These are phyloP conservation scores for Platycheirus rosarum DNA, from an alignment of 2,888 invertebrate species.

Conservation along the genomic window DNA sequence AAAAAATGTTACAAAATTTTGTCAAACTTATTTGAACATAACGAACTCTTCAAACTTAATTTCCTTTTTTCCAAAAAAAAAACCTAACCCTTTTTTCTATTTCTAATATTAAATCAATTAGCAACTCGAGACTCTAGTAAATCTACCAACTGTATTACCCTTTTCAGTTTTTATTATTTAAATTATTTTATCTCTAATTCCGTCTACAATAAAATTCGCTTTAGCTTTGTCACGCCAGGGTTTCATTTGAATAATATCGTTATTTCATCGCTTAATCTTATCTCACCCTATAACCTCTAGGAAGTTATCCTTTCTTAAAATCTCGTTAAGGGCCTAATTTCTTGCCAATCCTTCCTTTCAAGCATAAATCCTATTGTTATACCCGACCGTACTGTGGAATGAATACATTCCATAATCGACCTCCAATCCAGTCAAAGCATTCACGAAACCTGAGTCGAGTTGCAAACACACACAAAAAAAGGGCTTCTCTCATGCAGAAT, in stretches of 20 bases:
- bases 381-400: conserved; percentile 41
- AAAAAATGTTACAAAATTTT: too few relatives aligned
- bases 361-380: conserved; percentile 23
- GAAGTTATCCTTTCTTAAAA: conserved; percentile 38
- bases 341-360: conserved; percentile 7
- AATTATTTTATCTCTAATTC: neutral
- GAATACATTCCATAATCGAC: conserved; percentile 43
- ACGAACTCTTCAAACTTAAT: too few relatives aligned
- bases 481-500: too few relatives aligned
- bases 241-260: conserved; percentile 6
- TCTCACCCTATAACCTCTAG: conserved; percentile 19
- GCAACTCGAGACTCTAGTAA: too few relatives aligned
- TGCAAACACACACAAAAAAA: too few relatives aligned
- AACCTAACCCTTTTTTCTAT: too few relatives aligned
- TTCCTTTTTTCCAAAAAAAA: too few relatives aligned
- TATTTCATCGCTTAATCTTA: conserved; percentile 23
- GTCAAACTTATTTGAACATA: too few relatives aligned
- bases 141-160: too few relatives aligned
- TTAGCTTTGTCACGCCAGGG: neutral
- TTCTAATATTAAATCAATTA: too few relatives aligned
- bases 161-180: conserved; percentile 11
- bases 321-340: conserved; percentile 20
- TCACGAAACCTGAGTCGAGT: too few relatives aligned
- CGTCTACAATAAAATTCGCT: neutral
- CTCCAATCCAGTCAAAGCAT: conserved; percentile 42